These are phyloP conservation scores for Ceryle rudis DNA, from an alignment of 2,797 vertebrate genomes.

Conservation along the genomic window DNA sequence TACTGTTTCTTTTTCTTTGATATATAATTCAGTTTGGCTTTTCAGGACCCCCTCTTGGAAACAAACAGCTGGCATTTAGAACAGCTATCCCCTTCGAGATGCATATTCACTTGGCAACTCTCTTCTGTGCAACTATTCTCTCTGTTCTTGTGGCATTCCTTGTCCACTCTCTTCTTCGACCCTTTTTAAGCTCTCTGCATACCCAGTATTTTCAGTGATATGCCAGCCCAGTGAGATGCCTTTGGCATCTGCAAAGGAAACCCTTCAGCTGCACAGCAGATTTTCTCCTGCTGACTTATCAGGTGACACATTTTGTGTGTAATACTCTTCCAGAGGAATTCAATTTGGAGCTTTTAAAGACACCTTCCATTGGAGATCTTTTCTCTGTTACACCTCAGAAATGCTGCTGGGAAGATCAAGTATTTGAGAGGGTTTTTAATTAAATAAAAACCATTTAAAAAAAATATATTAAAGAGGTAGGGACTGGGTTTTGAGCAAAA, in stretches of 20 bases:
- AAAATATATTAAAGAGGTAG: background rate
- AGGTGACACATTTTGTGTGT: background rate
- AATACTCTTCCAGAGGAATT: background rate
- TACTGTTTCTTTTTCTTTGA: background rate
- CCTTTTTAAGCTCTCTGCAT: background rate
- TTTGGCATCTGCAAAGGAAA: background rate
- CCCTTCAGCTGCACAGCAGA: background rate
- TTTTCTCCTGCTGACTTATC: background rate
- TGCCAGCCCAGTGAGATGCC: background rate
- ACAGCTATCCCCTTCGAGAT: background rate
- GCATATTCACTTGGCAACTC: background rate
- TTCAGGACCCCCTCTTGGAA: background rate
- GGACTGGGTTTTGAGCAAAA: background rate
- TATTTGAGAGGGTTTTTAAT: background rate
- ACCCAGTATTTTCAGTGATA: background rate
- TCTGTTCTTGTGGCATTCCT: background rate
- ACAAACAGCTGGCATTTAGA: background rate
- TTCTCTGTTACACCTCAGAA: background rate
- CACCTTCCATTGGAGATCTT: background rate
- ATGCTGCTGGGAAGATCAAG: background rate
- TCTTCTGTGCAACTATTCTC: background rate
- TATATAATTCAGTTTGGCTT: background rate
- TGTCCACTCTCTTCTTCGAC: background rate
- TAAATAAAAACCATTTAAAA: background rate
- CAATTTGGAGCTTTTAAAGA: background rate